A percentile compares a stretch with the other conserved stretches of the same genome.
These are phyloP conservation scores for Hydropotes inermis DNA, from an alignment of 2,113 vertebrate species.

Conservation along the genomic window DNA sequence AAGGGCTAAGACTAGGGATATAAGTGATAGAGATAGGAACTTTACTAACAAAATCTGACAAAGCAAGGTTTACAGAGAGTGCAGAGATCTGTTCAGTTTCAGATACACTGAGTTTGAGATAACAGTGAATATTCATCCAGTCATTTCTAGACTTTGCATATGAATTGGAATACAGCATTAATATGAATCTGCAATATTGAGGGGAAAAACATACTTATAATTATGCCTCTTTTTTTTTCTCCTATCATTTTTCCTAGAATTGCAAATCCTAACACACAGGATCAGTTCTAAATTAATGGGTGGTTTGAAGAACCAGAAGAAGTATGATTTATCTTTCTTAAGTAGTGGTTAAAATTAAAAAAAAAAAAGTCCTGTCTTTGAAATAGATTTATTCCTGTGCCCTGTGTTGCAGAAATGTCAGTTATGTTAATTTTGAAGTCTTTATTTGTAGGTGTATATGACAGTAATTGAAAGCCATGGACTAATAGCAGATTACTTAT, in stretches of 20 bases:
- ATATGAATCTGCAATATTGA: neutral
- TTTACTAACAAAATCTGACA: neutral
- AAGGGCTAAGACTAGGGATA: neutral
- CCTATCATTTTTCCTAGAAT: neutral
- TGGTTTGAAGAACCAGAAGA: neutral
- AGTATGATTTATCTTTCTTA: neutral
- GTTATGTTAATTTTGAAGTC: neutral
- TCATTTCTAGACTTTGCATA: neutral
- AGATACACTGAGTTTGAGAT: neutral
- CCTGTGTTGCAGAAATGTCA: neutral
- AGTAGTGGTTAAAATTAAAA: neutral
- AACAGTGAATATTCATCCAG: neutral
- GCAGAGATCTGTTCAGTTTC: neutral
- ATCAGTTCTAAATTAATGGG: neutral
- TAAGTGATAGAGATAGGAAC: neutral
- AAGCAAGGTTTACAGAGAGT: neutral
- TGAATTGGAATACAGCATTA: neutral
- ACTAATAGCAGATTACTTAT: neutral
- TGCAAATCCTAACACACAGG: neutral
- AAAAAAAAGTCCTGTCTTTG: neutral
- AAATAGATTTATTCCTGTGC: neutral
- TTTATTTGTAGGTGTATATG: neutral
- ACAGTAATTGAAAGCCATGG: neutral
- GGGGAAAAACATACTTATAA: neutral
- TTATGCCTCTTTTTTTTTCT: neutral